These are phyloP conservation scores for Melanotaenia duboulayi DNA, from an alignment of 2,113 vertebrate species.

Conservation along the genomic window DNA sequence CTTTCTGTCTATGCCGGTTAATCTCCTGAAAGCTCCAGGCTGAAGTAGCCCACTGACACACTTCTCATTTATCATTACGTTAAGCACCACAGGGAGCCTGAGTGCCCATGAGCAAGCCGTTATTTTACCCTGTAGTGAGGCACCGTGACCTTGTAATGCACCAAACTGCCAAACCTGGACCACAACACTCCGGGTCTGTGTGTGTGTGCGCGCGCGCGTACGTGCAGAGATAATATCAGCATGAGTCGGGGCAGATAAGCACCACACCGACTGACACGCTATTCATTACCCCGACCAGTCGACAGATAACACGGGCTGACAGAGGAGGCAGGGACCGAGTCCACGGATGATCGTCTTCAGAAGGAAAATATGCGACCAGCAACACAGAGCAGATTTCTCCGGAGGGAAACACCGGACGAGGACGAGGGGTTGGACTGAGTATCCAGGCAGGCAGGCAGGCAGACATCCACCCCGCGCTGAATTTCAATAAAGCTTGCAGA, in stretches of 20 bases:
- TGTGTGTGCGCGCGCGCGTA: conserved; percentile 6
- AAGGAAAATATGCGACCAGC: not conserved
- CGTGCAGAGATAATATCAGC: conserved; percentile 38
- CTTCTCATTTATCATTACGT: not conserved
- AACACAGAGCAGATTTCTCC: not conserved
- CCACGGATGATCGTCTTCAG: not conserved
- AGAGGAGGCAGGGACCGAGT: not conserved
- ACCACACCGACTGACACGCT: conserved; percentile 18
- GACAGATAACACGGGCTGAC: conserved; percentile 22
- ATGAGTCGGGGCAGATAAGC: conserved; percentile 40
- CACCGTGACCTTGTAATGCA: conserved; percentile 69
- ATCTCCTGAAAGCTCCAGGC: conserved; percentile 14
- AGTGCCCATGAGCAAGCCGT: conserved; percentile 10
- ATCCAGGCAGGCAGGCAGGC: conserved; percentile 7
- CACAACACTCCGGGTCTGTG: not conserved
- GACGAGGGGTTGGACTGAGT: not conserved
- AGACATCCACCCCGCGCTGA: conserved; percentile 19
- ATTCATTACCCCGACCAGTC: conserved; percentile 21
- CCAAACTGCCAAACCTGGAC: conserved; percentile 36
- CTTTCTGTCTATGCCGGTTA: not conserved
- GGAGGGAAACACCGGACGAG: conserved; percentile 25
- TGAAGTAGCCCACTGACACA: conserved; percentile 49
- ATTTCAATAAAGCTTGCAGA: not conserved
- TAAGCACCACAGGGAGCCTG: not conserved
- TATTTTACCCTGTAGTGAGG: not conserved